A percentile compares a stretch with the other conserved stretches of the same genome.
Evolutionary conservation across 2,797 vertebrate genomes (phyloP).

Genomic region (Myotis myotis): DNA sequence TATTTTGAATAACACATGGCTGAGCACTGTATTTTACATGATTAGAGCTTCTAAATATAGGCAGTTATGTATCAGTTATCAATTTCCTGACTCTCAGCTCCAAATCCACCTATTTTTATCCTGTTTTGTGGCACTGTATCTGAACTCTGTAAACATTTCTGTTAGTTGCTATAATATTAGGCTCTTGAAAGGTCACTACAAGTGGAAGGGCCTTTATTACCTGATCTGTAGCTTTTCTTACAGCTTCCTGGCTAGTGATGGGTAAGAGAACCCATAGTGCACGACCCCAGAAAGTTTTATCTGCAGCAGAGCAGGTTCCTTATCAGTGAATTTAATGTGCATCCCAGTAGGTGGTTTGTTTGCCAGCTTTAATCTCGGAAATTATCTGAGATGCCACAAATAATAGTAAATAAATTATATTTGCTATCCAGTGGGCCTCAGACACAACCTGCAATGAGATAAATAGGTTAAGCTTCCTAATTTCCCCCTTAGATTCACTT

Average conservation of each 20-base stretch:
- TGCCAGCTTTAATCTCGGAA: not conserved
- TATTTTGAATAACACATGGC: not conserved
- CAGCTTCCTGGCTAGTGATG: not conserved
- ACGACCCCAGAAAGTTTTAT: not conserved
- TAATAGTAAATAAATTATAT: too few relatives aligned
- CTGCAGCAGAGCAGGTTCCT: not conserved
- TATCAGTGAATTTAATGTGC: not conserved
- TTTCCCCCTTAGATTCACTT: not conserved
- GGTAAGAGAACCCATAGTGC: accelerated
- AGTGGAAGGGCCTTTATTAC: too few relatives aligned
- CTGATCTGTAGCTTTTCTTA: not conserved
- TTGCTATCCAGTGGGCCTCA: not conserved
- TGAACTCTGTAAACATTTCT: not conserved
- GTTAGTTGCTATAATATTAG: not conserved
- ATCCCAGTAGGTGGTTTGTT: not conserved
- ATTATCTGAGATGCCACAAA: too few relatives aligned
- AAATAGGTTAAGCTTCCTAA: not conserved
- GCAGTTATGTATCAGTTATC: not conserved
- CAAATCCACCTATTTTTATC: not conserved
- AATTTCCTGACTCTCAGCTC: not conserved
- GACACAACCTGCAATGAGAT: not conserved
- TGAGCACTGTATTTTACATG: not conserved
- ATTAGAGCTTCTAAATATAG: not conserved
- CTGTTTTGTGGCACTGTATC: not conserved
- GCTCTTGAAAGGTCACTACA: not conserved